Evolutionary conservation across 1,140 invertebrate species (phyloP), one percentile per base, ranked within the genome.

Genomic region (Melanaphis sacchari): DNA sequence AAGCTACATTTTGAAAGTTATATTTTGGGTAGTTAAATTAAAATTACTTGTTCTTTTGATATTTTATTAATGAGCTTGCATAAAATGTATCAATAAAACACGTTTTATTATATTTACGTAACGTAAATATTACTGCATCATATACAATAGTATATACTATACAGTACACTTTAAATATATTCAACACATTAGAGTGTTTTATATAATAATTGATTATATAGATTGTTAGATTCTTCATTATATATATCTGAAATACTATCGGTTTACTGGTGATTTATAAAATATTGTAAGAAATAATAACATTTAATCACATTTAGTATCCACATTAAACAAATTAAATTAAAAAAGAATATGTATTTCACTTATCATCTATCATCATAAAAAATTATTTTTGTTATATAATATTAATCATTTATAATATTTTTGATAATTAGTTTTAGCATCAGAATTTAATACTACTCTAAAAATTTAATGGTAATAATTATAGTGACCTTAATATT

Each of bases 11-110:
- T 91, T 91, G 59, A 76, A 22, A 76, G 76, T 40, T 15, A 46
- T 31, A 66, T 31, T 49, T 5, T 36, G 31, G 7, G 54, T 43
- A 54, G 52, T 76, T 91, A 91, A 26, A 38, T 91, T 91, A 43
- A 91, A 91, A 91, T 22, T 26, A 76, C 41, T 89, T 22, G 88
- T 91, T 41, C 40, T 91, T 91, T 76, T 91, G 90, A 81, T 91
- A 91, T 91, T 91, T 81, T 81, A 91, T 49, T 91, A 91, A 43
- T 31, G 40, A 76, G 54, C 59, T 76, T 41, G 2, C 21, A 76
- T 43, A 76, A 91, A 52, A 54, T 4, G 40, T 38, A 31, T 9
- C 49, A 9, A 89, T 18, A 85, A 89, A 89, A 89, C 38, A 40
- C 18, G n/a, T 9, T 43, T 46, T 89, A 89, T 89, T 54, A 89